These are phyloP conservation scores for Eledone cirrhosa DNA, from an alignment of 2,888 invertebrate genomes.

Conservation along the genomic window DNA sequence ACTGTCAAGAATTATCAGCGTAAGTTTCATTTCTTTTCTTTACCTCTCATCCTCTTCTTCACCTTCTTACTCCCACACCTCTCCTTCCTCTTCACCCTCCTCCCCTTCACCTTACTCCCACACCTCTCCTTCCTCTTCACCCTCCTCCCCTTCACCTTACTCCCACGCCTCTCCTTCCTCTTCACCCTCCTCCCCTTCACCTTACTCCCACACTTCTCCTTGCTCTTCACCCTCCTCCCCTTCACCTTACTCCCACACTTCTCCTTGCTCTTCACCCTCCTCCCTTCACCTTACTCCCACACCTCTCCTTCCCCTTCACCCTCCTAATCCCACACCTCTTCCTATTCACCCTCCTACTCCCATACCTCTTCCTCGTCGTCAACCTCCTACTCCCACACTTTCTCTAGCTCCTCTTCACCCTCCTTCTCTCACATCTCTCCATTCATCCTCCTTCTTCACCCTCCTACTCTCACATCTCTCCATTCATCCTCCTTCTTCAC, in stretches of 20 bases:
- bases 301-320: not conserved
- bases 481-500: no score
- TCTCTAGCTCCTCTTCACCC: not conserved
- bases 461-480: no score
- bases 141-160: no score
- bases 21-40: slow-evolving; percentile 32
- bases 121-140: no score
- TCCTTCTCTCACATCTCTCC: no score
- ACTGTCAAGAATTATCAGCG: slow-evolving; percentile 41
- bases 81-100: no score
- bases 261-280: not conserved
- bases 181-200: not conserved
- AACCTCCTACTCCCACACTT: not conserved
- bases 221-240: not conserved
- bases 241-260: not conserved
- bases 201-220: not conserved
- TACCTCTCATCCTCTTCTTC: no score
- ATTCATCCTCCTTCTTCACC: no score
- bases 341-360: not conserved
- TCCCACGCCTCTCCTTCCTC: not conserved
- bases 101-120: no score
- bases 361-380: not conserved
- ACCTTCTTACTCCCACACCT: no score
- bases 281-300: not conserved
- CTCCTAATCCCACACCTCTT: not conserved